These are phyloP conservation scores for Amphiprion percula DNA, from an alignment of 2,113 vertebrate species.

Conservation along the genomic window DNA sequence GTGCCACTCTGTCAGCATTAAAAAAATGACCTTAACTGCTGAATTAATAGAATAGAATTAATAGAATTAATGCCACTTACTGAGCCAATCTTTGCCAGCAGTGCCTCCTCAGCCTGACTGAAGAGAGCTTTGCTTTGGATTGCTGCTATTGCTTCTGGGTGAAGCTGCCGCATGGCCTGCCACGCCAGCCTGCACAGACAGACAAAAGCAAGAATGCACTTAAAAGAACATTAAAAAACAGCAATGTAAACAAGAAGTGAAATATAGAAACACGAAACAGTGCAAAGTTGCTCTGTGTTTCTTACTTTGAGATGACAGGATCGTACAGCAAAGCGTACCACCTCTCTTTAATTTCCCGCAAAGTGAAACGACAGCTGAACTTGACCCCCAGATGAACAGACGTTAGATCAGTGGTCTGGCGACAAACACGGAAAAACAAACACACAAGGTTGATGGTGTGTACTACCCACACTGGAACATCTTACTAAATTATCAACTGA, in stretches of 20 bases:
- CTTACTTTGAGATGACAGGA: constrained; percentile 98
- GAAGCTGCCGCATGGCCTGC: constrained; percentile 97
- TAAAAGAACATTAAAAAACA: background rate
- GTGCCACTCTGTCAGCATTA: background rate
- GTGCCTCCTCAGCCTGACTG: constrained; percentile 93
- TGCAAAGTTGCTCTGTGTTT: background rate
- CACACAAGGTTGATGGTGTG: background rate
- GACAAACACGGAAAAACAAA: constrained; percentile 11
- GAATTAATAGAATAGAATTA: too few species aligned
- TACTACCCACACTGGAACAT: background rate
- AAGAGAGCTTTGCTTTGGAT: constrained; percentile 97
- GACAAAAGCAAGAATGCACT: constrained; percentile 9
- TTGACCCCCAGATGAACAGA: constrained; percentile 95
- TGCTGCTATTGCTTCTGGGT: constrained; percentile 95
- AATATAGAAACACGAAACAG: background rate
- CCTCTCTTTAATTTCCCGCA: constrained; percentile 94
- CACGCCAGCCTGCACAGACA: constrained; percentile 88
- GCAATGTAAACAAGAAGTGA: background rate
- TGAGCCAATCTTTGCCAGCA: constrained; percentile 92
- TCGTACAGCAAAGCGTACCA: constrained; percentile 97
- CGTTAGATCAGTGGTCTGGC: constrained; percentile 93
- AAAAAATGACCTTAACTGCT: background rate
- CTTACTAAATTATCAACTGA: constrained; percentile 1
- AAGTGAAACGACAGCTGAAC: constrained; percentile 96
- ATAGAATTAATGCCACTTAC: constrained; percentile 79